Evolutionary conservation across 2,113 vertebrate species (phyloP), one percentile per base, ranked within the genome.

Genomic region (Silurus asotus): DNA sequence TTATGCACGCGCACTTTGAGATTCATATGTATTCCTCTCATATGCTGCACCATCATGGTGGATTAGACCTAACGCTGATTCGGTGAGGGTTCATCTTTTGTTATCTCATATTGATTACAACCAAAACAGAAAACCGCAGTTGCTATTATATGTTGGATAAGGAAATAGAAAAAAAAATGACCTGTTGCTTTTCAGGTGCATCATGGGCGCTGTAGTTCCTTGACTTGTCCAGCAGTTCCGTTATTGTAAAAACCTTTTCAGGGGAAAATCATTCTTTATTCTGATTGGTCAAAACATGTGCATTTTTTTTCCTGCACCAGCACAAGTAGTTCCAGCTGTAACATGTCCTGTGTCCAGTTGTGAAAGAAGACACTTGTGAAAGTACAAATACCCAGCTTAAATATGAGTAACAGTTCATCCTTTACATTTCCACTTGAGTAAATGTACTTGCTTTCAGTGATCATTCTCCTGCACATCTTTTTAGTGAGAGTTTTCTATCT

Each of bases 191-290:
- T 37, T 67, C 19, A 23, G 28, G 7, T 75, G 85, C 55, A 69
- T 89, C 82, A 64, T 90, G 90, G 90, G 90, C 85, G 37, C 13
- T 89, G 91, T 88, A 90, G 87, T 91, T 86, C 20, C 8, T 10
- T 6, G 15, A 53, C 48, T 49, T 48, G 17, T 20, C 37, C 37
- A 72, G 15, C 15, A 2, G 15, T 37, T 37, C 37, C 5, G 25
- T 28, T 4, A 23, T 8, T 2, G 37, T 37, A 3, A 37, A 9
- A 62, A 5, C 15, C 6, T 59, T 59, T 59, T 59, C 58, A 59
- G 58, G 58, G 58, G 17, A 59, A 19, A 59, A 59, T 37, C 37
- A 62, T 62, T 19, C 20, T 23, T 20, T 6, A 62, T 23, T 62
- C 19, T 61, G 59, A 61, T 61, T 61, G 59, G 59, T 61, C 59